phyloP scores from a whole-genome alignment of 23 tunicate species.

The Styela clava region DNA sequence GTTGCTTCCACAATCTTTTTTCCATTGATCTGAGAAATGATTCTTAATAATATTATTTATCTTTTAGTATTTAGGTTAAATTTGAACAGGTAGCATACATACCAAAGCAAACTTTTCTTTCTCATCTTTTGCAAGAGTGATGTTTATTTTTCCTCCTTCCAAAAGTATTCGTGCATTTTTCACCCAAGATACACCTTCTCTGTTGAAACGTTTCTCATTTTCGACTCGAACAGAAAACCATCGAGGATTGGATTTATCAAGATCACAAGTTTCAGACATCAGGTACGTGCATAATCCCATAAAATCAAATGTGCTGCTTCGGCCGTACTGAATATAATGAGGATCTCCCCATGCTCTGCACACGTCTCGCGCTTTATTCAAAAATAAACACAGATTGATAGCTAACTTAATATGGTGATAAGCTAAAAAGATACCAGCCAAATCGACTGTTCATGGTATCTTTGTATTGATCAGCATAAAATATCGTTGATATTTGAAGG shows the following conservation, averaged over 20 bases:
- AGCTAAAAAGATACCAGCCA: too few species aligned
- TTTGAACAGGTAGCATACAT: too few species aligned
- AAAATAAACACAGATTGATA: too few species aligned
- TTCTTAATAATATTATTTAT: too few species aligned
- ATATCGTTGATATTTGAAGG: too few species aligned
- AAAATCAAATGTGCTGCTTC: constrained; percentile 50
- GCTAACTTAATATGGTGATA: too few species aligned
- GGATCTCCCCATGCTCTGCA: constrained; percentile 82
- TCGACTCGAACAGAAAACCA: constrained; percentile 30
- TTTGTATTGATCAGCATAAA: too few species aligned
- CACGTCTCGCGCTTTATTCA: constrained; percentile 38
- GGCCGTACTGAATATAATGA: constrained; percentile 65
- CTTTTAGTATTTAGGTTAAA: too few species aligned
- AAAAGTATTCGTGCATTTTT: constrained; percentile 3
- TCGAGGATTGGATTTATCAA: constrained; percentile 48
- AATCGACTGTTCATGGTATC: too few species aligned
- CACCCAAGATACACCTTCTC: constrained; percentile 1
- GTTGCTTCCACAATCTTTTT: constrained; percentile 8
- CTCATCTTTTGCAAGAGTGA: neutral
- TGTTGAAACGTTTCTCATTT: neutral
- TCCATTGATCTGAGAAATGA: constrained; percentile 60
- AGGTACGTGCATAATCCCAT: constrained; percentile 64
- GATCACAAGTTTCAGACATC: constrained; percentile 46
- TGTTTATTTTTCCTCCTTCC: neutral
- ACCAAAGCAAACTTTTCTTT: neutral